phyloP scores from a whole-genome alignment of 2,113 vertebrate species.

The Natator depressus region DNA sequence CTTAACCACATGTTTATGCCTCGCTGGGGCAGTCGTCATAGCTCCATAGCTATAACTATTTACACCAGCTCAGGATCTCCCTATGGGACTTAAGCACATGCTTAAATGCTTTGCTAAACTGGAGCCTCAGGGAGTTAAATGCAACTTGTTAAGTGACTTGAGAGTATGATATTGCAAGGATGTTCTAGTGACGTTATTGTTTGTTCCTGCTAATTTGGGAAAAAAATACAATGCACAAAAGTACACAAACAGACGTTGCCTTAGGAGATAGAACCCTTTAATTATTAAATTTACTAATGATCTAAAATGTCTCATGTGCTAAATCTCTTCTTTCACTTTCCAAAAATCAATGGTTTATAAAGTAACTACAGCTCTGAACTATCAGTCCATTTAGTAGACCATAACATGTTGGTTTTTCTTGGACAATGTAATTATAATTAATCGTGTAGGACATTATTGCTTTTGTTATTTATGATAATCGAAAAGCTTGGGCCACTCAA shows the following conservation, averaged over 20 bases:
- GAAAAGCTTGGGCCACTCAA: neutral
- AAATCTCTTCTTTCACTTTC: conserved; percentile 48
- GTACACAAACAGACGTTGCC: neutral
- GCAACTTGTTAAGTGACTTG: neutral
- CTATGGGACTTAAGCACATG: neutral
- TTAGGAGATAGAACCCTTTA: conserved; percentile 42
- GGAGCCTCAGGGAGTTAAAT: neutral
- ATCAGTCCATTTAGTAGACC: conserved; percentile 62
- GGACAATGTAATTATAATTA: conserved; percentile 63
- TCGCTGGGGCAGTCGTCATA: neutral
- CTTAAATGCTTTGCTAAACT: neutral
- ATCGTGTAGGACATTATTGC: conserved; percentile 25
- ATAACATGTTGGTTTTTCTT: conserved; percentile 55
- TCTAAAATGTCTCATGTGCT: conserved; percentile 15
- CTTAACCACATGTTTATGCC: neutral
- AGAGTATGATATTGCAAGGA: neutral
- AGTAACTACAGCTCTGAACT: conserved; percentile 48
- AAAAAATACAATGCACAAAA: neutral
- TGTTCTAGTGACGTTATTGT: neutral
- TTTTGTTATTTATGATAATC: conserved; percentile 29
- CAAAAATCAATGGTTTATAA: conserved; percentile 44
- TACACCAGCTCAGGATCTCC: neutral
- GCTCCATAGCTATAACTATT: neutral
- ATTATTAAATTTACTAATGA: conserved; percentile 64
- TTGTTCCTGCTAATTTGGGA: neutral